Percentiles rank a stretch among this genome's conserved stretches.
Conservation (phyloP, 2,888 invertebrate genomes). For the Mythimna pallens region DNA sequence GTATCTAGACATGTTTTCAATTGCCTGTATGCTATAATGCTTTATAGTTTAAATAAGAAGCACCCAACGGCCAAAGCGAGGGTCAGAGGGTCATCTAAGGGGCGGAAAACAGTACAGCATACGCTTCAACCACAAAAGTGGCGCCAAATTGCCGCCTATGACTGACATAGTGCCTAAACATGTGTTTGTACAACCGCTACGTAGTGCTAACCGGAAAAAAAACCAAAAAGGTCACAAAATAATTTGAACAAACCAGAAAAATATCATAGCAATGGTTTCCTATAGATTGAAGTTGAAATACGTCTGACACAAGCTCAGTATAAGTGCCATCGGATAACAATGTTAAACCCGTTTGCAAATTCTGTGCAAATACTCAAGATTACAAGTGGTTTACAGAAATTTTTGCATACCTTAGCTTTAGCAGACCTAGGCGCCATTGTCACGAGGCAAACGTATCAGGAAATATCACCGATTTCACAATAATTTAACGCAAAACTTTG, state of each 20-base stretch:
- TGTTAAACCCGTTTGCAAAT: conserved; percentile 74
- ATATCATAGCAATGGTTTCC: conserved; percentile 10
- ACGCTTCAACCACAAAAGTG: conserved; percentile 47
- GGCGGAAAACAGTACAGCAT: conserved; percentile 1
- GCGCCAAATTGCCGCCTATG: conserved; percentile 56
- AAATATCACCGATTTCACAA: conserved; percentile 55
- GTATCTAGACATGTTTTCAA: background rate
- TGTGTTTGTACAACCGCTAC: conserved; percentile 38
- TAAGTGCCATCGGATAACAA: conserved; percentile 73
- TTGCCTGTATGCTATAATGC: background rate
- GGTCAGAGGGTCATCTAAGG: background rate
- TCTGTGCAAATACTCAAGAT: conserved; percentile 55
- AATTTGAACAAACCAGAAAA: conserved; percentile 1
- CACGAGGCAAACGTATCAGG: conserved; percentile 59
- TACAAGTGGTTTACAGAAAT: conserved; percentile 34
- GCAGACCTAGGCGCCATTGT: conserved; percentile 85
- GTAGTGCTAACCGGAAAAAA: conserved; percentile 23
- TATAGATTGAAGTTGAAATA: conserved; percentile 15
- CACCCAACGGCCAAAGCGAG: conserved; percentile 21
- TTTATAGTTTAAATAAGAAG: conserved; percentile 13
- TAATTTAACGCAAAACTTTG: conserved; percentile 50
- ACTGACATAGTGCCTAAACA: conserved; percentile 34
- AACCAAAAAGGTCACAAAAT: background rate
- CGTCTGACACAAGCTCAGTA: conserved; percentile 31
- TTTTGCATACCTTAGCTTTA: conserved; percentile 81